A percentile compares a stretch with the other conserved stretches of the same genome.
phyloP scores from a whole-genome alignment of 1,140 invertebrate species.

The Rhagoletis zephyria region DNA sequence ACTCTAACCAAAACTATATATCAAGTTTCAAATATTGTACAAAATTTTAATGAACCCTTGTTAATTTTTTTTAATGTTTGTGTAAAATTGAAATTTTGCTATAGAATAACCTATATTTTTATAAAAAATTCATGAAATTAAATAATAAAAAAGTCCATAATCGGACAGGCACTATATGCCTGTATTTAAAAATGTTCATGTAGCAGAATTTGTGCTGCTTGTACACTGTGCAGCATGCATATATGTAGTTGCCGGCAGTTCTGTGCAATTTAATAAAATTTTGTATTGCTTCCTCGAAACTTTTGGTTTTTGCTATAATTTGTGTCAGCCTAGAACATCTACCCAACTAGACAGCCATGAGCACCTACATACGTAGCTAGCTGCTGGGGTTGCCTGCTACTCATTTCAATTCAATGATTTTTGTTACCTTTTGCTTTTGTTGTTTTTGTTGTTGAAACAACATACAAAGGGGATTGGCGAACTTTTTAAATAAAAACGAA shows the following conservation, averaged over 20 bases:
- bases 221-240: neutral
- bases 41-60: too few species aligned
- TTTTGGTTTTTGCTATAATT: too few species aligned
- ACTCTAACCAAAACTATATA: too few species aligned
- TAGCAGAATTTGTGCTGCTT: neutral
- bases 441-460: neutral
- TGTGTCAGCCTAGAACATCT: too few species aligned
- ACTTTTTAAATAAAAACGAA: slow-evolving; percentile 49
- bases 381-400: neutral
- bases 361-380: neutral
- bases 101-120: too few species aligned
- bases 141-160: too few species aligned
- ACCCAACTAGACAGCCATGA: neutral
- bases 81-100: too few species aligned
- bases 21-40: too few species aligned
- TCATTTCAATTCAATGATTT: slow-evolving; percentile 41
- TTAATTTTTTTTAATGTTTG: too few species aligned
- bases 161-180: too few species aligned
- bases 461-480: neutral
- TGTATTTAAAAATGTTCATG: too few species aligned
- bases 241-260: neutral
- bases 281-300: neutral
- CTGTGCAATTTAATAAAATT: neutral
- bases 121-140: too few species aligned
- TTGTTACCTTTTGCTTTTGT: neutral